Conservation (phyloP, 2,797 vertebrate species). For the Enteromius argenteus region DNA sequence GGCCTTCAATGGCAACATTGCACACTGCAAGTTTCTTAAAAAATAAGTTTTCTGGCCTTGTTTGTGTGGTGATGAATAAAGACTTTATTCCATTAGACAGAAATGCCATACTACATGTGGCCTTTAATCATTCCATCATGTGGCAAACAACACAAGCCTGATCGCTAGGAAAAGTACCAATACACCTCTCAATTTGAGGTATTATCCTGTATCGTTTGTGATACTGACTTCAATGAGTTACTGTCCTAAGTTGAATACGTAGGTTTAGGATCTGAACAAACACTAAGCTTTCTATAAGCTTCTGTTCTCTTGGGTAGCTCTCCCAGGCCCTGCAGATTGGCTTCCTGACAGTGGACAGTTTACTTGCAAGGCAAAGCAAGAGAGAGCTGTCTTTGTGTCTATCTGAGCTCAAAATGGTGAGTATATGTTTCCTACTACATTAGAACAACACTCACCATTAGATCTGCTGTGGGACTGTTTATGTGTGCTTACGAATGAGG, state of each 20-base stretch:
- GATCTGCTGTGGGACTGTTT: conserved; percentile 5
- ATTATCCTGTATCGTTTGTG: not conserved
- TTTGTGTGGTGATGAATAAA: not conserved
- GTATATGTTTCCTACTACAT: not conserved
- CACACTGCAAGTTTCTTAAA: not conserved
- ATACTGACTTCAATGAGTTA: not conserved
- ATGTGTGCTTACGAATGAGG: not conserved
- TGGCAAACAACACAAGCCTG: not conserved
- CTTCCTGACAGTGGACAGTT: not conserved
- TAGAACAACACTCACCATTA: conserved; percentile 4
- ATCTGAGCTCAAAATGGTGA: not conserved
- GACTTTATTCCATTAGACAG: not conserved
- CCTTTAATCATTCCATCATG: not conserved
- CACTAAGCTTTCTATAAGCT: not conserved
- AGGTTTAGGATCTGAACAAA: not conserved
- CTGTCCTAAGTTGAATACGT: not conserved
- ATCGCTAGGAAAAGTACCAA: not conserved
- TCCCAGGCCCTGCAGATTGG: not conserved
- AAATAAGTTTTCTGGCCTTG: not conserved
- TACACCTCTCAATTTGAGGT: not conserved
- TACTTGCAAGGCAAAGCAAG: not conserved
- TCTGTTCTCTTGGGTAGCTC: not conserved
- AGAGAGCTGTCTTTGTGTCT: conserved; percentile 4
- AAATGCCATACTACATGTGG: not conserved
- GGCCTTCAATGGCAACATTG: not conserved